A percentile compares a stretch with the other conserved stretches of the same genome.
Evolutionary conservation across 2,113 vertebrate species (phyloP).

Genomic region (Furnarius figulus): DNA sequence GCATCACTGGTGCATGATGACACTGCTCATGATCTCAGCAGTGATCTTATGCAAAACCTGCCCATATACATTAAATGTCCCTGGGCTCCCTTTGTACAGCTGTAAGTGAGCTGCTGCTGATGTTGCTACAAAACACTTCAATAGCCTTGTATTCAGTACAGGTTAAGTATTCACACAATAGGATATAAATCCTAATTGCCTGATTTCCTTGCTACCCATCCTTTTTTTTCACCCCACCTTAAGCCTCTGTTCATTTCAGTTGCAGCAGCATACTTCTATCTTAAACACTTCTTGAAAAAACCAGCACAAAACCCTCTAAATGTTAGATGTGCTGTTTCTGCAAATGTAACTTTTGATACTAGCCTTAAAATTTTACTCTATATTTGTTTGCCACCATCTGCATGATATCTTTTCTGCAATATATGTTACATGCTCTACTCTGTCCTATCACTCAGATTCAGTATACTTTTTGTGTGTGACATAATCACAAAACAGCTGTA

Average conservation of each 20-base stretch:
- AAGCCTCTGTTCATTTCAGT: neutral
- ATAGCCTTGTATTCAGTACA: neutral
- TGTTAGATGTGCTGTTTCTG: neutral
- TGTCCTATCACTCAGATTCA: neutral
- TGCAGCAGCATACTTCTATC: neutral
- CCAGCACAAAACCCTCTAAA: neutral
- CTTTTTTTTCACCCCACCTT: neutral
- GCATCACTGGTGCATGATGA: neutral
- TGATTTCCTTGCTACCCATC: neutral
- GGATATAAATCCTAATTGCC: neutral
- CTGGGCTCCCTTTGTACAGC: neutral
- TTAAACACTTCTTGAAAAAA: neutral
- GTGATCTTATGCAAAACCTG: neutral
- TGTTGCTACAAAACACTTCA: neutral
- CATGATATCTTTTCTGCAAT: neutral
- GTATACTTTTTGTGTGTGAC: neutral
- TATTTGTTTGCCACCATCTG: neutral
- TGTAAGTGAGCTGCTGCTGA: neutral
- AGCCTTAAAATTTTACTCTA: neutral
- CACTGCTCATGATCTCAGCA: neutral
- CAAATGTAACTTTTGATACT: neutral
- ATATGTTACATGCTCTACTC: neutral
- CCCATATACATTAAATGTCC: neutral
- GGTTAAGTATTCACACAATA: neutral
- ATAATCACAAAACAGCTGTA: neutral